Conservation (phyloP, 2,888 invertebrate species). For the Stenurella melanura region DNA sequence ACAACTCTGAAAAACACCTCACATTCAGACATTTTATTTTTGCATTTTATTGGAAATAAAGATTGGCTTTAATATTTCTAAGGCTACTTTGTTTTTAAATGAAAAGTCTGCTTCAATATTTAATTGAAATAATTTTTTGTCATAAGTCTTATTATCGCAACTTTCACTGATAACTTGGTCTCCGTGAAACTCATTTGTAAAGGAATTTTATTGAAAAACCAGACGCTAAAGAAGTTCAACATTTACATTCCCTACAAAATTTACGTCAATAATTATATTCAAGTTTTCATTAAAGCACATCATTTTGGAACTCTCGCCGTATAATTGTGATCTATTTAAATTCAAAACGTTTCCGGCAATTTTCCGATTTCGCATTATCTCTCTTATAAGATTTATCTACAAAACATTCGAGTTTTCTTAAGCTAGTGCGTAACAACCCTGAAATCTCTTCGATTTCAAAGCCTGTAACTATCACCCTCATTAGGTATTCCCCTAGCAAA, state of each 20-base stretch:
- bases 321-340: conserved; percentile 52
- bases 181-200: background rate
- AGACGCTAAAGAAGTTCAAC: conserved; percentile 1
- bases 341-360: conserved; percentile 49
- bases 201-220: background rate
- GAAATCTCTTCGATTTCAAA: conserved; percentile 38
- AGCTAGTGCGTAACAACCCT: conserved; percentile 45
- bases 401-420: conserved; percentile 49
- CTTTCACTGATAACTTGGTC: background rate
- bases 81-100: background rate
- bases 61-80: background rate
- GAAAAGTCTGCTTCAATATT: background rate
- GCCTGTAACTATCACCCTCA: conserved; percentile 29
- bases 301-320: background rate
- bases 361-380: conserved; percentile 50
- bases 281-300: background rate
- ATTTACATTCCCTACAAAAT: background rate
- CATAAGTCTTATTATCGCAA: background rate
- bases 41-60: no score
- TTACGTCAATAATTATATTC: background rate
- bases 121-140: background rate
- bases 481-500: conserved; percentile 34
- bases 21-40: no score
- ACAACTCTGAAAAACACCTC: no score
- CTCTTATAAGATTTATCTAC: conserved; percentile 50